These are phyloP conservation scores for Antheraea mylitta DNA, from an alignment of 1,140 invertebrate genomes.

Conservation along the genomic window DNA sequence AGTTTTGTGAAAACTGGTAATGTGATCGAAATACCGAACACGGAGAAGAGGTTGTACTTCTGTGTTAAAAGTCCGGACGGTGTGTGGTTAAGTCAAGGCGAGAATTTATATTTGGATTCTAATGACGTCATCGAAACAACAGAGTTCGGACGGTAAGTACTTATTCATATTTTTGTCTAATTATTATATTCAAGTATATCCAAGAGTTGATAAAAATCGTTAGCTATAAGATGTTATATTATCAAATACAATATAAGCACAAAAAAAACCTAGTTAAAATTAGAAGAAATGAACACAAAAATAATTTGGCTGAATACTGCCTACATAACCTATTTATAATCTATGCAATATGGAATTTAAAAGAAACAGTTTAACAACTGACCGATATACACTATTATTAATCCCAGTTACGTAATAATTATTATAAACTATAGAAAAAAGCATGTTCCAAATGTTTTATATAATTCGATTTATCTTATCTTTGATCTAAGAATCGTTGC, in stretches of 20 bases:
- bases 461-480: not conserved
- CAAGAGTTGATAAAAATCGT: too few species aligned
- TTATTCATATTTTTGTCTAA: not conserved
- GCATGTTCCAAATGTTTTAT: not conserved
- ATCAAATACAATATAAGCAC: too few species aligned
- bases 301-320: not conserved
- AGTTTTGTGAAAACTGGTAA: conserved; percentile 24
- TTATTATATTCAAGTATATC: too few species aligned
- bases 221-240: too few species aligned
- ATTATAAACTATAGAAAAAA: not conserved
- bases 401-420: not conserved
- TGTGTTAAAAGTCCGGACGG: conserved; percentile 48
- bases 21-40: conserved; percentile 29
- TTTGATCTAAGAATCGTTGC: not conserved
- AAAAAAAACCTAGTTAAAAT: too few species aligned
- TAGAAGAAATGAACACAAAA: too few species aligned
- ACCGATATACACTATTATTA: not conserved
- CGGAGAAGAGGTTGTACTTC: conserved; percentile 46
- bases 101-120: conserved; percentile 47
- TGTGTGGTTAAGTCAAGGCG: conserved; percentile 50
- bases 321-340: not conserved
- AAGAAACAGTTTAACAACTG: too few species aligned
- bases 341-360: not conserved
- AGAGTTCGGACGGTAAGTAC: conserved; percentile 32
- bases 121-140: conserved; percentile 52